Evolutionary conservation across 2,113 vertebrate genomes (phyloP).

Genomic region (Silurus meridionalis): DNA sequence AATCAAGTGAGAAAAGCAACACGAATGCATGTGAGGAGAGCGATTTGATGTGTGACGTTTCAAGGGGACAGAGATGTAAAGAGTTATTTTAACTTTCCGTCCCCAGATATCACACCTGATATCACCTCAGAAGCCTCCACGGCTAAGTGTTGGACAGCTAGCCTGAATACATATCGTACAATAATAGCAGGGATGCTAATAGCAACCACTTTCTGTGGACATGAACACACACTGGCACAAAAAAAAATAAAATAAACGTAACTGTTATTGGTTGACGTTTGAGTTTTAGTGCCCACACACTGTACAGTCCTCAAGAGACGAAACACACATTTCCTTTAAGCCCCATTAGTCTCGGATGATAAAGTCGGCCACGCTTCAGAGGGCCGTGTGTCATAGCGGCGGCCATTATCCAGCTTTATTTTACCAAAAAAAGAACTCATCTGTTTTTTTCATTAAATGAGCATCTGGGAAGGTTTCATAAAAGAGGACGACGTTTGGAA

Average conservation of each 20-base stretch:
- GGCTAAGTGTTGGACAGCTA: not conserved
- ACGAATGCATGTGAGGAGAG: not conserved
- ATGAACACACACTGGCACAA: not conserved
- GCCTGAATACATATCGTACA: not conserved
- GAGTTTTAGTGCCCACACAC: not conserved
- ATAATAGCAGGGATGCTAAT: not conserved
- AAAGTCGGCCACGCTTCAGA: conserved; percentile 16
- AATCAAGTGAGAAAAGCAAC: not conserved
- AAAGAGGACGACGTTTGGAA: not conserved
- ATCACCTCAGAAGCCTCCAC: no score
- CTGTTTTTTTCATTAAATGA: not conserved
- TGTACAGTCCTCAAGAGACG: conserved; percentile 6
- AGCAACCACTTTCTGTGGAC: not conserved
- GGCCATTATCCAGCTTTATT: conserved; percentile 1
- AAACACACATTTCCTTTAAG: conserved; percentile 26
- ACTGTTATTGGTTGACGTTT: not conserved
- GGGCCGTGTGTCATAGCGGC: not conserved
- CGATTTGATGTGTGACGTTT: not conserved
- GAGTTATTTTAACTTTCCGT: not conserved
- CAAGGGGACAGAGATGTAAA: not conserved
- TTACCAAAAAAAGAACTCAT: not conserved
- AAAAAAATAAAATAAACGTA: not conserved
- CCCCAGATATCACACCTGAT: not conserved
- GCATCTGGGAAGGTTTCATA: not conserved
- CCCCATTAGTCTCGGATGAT: conserved; percentile 27